Evolutionary conservation across 2,797 vertebrate species (phyloP), one percentile per base, ranked within the genome.

Genomic region (Menidia menidia): DNA sequence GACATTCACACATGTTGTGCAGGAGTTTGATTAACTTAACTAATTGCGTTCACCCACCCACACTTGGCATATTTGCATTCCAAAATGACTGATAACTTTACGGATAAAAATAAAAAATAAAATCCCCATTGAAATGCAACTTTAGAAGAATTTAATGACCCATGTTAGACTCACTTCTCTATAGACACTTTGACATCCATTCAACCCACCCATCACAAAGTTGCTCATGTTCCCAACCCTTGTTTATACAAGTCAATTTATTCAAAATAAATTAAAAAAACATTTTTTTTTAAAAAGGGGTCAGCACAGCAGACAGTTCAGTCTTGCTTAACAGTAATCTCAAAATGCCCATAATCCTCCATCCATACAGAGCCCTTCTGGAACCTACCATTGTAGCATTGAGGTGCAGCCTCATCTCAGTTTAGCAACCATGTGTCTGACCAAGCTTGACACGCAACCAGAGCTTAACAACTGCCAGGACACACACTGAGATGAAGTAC

Each of bases 1-100:
- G 93, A 92, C 86, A 83, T 92, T 83, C 85, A 87, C 92, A 93
- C 95, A 93, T 93, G 93, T 94, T 92, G 87, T 73, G 75, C 6
- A 57, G 68, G 55, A 78, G 78, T 84, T 90, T 84, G 87, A 83
- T 68, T 81, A 80, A 82, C 84, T 67, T 56, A 87, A 48, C 54
- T 48, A 68, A 82, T 68, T 68, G 69, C 60, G n/a, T n/a, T n/a
- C n/a, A 55, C 62, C 51, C 55, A 68, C 6, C 15, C 75, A 39
- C 55, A 75, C 55, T 63, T 55, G 31, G 31, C 2, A 53, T 3
- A 31, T 43, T 48, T 12, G 13, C 14, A 56, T 60, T 79, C 33
- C n/a, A 45, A 32, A 9, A 60, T 13, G 6, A 6, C n/a, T 56
- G 10, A 32, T n/a, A 44, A 13, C 39, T 60, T 16, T 25, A 25